phyloP scores from a whole-genome alignment of 2,113 vertebrate genomes.

The Rhinolophus sinicus region DNA sequence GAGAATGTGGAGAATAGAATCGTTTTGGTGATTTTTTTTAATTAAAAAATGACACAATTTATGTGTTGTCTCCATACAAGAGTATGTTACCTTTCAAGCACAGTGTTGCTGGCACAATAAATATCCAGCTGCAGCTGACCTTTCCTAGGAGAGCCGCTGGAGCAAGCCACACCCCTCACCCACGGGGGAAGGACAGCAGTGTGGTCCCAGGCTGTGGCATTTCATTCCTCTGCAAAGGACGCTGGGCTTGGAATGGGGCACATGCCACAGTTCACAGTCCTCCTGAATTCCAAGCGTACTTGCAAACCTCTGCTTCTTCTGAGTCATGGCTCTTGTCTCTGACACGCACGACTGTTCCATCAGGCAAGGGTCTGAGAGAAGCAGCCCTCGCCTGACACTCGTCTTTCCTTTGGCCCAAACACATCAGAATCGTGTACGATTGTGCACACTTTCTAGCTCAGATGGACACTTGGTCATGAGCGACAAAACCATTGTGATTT shows the following conservation, averaged over 20 bases:
- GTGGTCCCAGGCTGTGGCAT: not conserved
- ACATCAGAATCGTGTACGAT: fast-evolving
- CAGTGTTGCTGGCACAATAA: not conserved
- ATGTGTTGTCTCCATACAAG: not conserved
- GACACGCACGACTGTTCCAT: conserved; percentile 63
- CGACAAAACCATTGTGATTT: not conserved
- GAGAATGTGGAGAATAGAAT: not conserved
- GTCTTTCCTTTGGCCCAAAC: conserved; percentile 7
- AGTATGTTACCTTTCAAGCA: not conserved
- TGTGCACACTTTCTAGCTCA: fast-evolving
- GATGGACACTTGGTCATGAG: not conserved
- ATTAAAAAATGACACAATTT: not conserved
- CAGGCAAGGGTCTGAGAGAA: conserved; percentile 61
- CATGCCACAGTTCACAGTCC: not conserved
- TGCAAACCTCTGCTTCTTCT: conserved; percentile 56
- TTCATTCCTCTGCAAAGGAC: conserved; percentile 36
- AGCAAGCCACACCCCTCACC: too few species aligned
- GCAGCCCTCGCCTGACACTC: not conserved
- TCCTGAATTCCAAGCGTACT: conserved; percentile 78
- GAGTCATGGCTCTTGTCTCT: conserved; percentile 74
- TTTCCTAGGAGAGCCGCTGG: not conserved
- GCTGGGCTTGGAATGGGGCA: conserved; percentile 53
- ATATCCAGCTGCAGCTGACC: not conserved
- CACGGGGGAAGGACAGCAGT: too few species aligned
- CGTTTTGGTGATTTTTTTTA: not conserved